Percentiles rank a stretch among this genome's conserved stretches.
Conservation (phyloP, 2,113 vertebrate species). For the Chascanopsetta lugubris region DNA sequence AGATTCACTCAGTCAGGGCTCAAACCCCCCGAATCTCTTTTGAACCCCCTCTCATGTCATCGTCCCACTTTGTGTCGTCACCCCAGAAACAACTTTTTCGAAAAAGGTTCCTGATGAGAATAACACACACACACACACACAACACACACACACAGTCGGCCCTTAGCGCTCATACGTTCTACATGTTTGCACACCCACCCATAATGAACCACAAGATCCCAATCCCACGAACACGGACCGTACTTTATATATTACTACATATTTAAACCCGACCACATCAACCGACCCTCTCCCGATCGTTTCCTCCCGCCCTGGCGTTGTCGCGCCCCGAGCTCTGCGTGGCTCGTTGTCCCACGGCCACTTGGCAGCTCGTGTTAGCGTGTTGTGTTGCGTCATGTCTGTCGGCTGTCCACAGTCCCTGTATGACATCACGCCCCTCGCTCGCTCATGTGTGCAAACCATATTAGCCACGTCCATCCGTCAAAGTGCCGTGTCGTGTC, state of each 20-base stretch:
- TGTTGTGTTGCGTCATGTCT: conserved; percentile 64
- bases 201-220: conserved; percentile 30
- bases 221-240: conserved; percentile 16
- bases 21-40: conserved; percentile 12
- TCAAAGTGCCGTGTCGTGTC: conserved; percentile 61
- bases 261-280: conserved; percentile 31
- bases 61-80: conserved; percentile 32
- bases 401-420: conserved; percentile 61
- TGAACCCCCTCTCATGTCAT: conserved; percentile 13
- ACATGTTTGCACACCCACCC: conserved; percentile 28
- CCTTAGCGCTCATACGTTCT: conserved; percentile 29
- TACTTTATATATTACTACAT: conserved; percentile 3
- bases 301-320: conserved; percentile 3
- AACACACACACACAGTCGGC: too few species aligned
- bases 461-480: conserved; percentile 62
- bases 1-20: conserved; percentile 13
- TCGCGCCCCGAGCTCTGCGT: conserved; percentile 1
- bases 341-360: conserved; percentile 19
- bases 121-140: conserved; percentile 19
- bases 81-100: conserved; percentile 21
- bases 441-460: conserved; percentile 28
- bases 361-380: conserved; percentile 38
- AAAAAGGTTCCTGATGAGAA: conserved; percentile 32
- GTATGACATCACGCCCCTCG: conserved; percentile 62
- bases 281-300: neutral